Base-by-base conservation (phyloP, 1,140 invertebrate genomes). In the Drosophila bipectinata region DNA sequence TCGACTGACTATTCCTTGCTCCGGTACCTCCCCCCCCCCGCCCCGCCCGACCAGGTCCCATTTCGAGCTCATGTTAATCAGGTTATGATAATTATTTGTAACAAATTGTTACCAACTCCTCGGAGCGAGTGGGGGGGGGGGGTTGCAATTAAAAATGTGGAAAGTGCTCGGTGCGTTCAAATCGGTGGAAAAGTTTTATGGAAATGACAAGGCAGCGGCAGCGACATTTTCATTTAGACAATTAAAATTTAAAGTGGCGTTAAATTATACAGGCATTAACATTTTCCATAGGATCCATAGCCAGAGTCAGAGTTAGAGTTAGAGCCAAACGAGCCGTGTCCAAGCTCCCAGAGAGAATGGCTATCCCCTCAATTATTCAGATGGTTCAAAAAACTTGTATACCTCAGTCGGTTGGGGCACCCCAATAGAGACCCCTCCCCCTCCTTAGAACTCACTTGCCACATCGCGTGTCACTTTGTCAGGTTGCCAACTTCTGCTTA, bases 41-140 rank as follows among this genome's bases (percentile, higher is more conserved):
- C 15, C 15, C 15, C 15, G 15, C 15, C 15, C 10, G 21, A 21
- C 21, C 21, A 21, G 0, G 26, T 28, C 26, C 24, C 47, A n/a
- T 7, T 37, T n/a, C 48, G 12, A 24, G 83, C 79, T 90, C 90
- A 91, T 91, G 90, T 91, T 91, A 91, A 91, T 91, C 90, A 91
- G 85, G 90, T 91, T 91, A 91, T 91, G 90, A 91, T 91, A 91
- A 91, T 91, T 91, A 91, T 91, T 91, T 90, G 90, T 87, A 88
- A 91, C 90, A 91, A 91, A 91, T 91, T 91, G 82, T 77, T 68
- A 62, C 58, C 32, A 15, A 32, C 30, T 21, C 30, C 1, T 47
- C 28, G 24, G 32, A 15, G 56, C 6, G 32, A 47, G 15, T 15
- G 15, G 15, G 15, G n/a, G 51, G 58, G 57, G 57, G 30, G 63